Evolutionary conservation across 2,797 vertebrate species (phyloP).

Genomic region (Labroides dimidiatus): DNA sequence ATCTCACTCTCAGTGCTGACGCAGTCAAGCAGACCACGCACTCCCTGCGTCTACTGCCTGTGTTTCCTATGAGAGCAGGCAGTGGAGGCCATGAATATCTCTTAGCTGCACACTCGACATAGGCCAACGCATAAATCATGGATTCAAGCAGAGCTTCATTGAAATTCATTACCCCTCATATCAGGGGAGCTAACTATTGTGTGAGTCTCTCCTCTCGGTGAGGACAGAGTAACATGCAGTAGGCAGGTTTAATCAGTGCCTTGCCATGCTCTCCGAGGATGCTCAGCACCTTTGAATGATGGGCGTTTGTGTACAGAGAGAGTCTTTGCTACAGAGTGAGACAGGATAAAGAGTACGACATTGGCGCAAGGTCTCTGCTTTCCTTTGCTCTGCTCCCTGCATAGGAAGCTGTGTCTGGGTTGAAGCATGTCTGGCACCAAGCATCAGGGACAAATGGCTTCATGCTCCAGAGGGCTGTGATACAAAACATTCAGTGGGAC

Average conservation of each 20-base stretch:
- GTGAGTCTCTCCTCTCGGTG: constrained; percentile 60
- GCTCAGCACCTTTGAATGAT: constrained; percentile 70
- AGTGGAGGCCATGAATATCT: constrained; percentile 75
- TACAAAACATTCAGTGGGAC: constrained; percentile 70
- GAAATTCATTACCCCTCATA: constrained; percentile 84
- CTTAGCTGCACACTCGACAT: constrained; percentile 75
- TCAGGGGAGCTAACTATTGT: constrained; percentile 81
- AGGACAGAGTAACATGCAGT: constrained; percentile 64
- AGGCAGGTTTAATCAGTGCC: constrained; percentile 80
- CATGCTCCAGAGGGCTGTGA: constrained; percentile 69
- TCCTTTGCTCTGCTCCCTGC: constrained; percentile 29
- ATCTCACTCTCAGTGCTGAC: constrained; percentile 49
- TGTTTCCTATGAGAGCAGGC: constrained; percentile 64
- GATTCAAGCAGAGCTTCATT: constrained; percentile 82
- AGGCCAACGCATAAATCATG: constrained; percentile 80
- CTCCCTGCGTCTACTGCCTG: constrained; percentile 48
- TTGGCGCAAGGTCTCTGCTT: constrained; percentile 41
- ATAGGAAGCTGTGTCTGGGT: constrained; percentile 37
- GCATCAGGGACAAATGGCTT: constrained; percentile 77
- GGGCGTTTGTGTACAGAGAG: constrained; percentile 46
- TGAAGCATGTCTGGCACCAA: constrained; percentile 67
- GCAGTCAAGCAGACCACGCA: constrained; percentile 48
- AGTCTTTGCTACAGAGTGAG: constrained; percentile 44
- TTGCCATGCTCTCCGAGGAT: constrained; percentile 70
- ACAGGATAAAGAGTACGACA: constrained; percentile 54